A percentile compares a stretch with the other conserved stretches of the same genome.
Conservation (phyloP, 2,888 invertebrate genomes). For the Chloroclystis v-ata region DNA sequence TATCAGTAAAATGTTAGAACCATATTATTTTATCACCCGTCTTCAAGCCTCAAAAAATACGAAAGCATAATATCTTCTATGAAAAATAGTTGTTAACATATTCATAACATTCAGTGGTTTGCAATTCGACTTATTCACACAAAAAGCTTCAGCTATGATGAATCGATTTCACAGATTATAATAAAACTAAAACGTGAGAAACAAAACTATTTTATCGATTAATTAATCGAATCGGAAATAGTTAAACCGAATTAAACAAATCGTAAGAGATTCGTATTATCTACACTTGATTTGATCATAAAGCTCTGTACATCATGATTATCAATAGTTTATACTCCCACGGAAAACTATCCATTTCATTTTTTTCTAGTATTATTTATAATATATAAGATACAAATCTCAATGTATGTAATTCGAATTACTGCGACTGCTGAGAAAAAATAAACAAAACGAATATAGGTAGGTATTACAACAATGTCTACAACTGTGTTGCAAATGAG, state of each 20-base stretch:
- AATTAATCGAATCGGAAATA: constrained; percentile 59
- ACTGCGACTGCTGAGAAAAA: too few relatives aligned
- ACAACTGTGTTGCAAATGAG: too few relatives aligned
- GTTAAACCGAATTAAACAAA: constrained; percentile 61
- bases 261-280: constrained; percentile 51
- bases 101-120: not conserved
- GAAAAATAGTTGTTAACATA: not conserved
- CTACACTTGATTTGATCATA: constrained; percentile 29
- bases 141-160: constrained; percentile 52
- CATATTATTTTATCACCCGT: constrained; percentile 5
- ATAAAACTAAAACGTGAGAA: constrained; percentile 75
- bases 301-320: constrained; percentile 2
- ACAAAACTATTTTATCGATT: constrained; percentile 56
- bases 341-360: too few relatives aligned
- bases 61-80: too few relatives aligned
- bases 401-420: not conserved
- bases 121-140: constrained; percentile 36
- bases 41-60: too few relatives aligned
- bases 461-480: too few relatives aligned
- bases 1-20: constrained; percentile 17
- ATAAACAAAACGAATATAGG: too few relatives aligned
- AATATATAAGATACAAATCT: not conserved
- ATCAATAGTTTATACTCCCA: too few relatives aligned
- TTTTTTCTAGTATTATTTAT: not conserved
- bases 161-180: constrained; percentile 65